Conservation (phyloP, 2,888 invertebrate species). For the Andrena chrysosceles region DNA sequence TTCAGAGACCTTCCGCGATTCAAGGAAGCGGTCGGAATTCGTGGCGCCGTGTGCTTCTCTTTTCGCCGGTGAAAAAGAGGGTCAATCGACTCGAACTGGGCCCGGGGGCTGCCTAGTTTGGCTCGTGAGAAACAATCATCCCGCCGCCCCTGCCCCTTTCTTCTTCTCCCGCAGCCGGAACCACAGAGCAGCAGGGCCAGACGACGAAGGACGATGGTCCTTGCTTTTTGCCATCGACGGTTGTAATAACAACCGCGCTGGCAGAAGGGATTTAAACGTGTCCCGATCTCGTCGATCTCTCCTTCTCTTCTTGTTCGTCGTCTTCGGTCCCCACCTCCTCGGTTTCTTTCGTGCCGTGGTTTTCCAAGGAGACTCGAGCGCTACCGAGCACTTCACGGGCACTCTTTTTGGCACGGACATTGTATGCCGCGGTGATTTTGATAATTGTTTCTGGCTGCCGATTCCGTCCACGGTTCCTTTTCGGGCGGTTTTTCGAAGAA, state of each 20-base stretch:
- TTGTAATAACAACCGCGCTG: slow-evolving; percentile 75
- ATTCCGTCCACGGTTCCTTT: background rate
- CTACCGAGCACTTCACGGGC: background rate
- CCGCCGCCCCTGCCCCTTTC: slow-evolving; percentile 17
- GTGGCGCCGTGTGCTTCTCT: slow-evolving; percentile 62
- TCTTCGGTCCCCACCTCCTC: background rate
- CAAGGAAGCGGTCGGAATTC: slow-evolving; percentile 64
- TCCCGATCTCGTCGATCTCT: slow-evolving; percentile 16
- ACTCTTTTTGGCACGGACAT: background rate
- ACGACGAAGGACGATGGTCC: slow-evolving; percentile 71
- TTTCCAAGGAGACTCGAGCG: slow-evolving; percentile 11
- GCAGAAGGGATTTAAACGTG: slow-evolving; percentile 32
- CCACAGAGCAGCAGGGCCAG: slow-evolving; percentile 53
- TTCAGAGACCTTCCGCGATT: slow-evolving; percentile 62
- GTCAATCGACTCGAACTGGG: slow-evolving; percentile 52
- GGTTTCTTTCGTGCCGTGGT: slow-evolving; percentile 15
- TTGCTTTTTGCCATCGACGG: slow-evolving; percentile 71
- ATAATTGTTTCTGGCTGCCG: slow-evolving; percentile 8
- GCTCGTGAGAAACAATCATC: slow-evolving; percentile 78
- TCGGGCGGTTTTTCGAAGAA: background rate
- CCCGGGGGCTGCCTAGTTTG: slow-evolving; percentile 73
- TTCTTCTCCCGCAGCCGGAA: slow-evolving; percentile 22
- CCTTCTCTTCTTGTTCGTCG: background rate
- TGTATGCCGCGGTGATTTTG: background rate
- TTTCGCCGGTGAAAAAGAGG: slow-evolving; percentile 59